Evolutionary conservation across 2,888 invertebrate species (phyloP), one percentile per base, ranked within the genome.

Genomic region (Drosophila mulleri): DNA sequence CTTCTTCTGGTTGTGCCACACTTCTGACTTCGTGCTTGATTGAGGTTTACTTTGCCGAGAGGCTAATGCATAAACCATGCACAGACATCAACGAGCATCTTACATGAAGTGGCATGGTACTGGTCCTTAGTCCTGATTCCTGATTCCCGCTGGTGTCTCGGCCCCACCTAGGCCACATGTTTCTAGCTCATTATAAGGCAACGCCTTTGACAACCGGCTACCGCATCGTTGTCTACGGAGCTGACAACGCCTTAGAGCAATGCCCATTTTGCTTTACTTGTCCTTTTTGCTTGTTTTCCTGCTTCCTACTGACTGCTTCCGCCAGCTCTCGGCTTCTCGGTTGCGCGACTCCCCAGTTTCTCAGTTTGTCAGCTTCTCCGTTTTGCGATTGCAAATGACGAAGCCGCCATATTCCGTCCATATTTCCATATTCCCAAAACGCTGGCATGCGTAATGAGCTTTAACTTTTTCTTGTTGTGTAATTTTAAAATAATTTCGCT

Each of bases 31-130:
- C 81, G 80, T 83, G 84, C 84, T 83, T 86, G 89, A 86, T 88
- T 88, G 85, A 82, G 85, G 85, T 86, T 86, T 88, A 83, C 82
- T 78, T 80, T 82, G 79, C 73, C 82, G 71, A 74, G 79, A 74
- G 77, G 86, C 83, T 88, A 84, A 88, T 85, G 88, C 85, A 86
- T 86, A 86, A 86, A 87, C 89, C 85, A 86, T 86, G 87, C 87
- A 79, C 86, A 86, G 87, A 86, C 89, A 86, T 88, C 88, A 86
- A 75, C 86, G 76, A 71, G 69, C 75, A 73, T 75, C 81, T 73
- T 78, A 78, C 78, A 78, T 83, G 78, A 64, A 73, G 65, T 75
- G 67, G 61, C 66, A 70, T 50, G 32, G 41, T 53, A 44, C 54
- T 47, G 44, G 57, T 61, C 52, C 76, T 57, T 78, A 65, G 71